phyloP scores from a whole-genome alignment of 2,113 vertebrate genomes.

The Sarotherodon lohbergeri region DNA sequence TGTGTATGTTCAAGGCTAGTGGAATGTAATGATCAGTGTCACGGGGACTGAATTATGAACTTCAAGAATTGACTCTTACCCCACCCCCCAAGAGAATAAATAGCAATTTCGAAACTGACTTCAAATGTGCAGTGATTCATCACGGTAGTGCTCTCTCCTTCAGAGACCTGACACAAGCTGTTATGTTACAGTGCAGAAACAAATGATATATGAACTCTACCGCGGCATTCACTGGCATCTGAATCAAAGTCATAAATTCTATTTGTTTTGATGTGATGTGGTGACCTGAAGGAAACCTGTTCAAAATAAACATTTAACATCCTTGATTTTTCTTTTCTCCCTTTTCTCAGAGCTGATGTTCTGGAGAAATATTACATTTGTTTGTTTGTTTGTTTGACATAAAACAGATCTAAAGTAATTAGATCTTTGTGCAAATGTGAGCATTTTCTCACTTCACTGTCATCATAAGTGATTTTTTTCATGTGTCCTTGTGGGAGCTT shows the following conservation, averaged over 20 bases:
- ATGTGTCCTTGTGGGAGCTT: background rate
- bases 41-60: background rate
- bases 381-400: background rate
- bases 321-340: background rate
- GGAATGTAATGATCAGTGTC: background rate
- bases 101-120: slow-evolving; percentile 17
- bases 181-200: background rate
- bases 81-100: background rate
- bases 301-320: background rate
- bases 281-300: background rate
- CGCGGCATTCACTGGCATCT: background rate
- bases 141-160: background rate
- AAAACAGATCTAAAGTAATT: background rate
- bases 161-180: background rate
- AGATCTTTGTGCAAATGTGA: background rate
- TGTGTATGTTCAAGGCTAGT: background rate
- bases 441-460: background rate
- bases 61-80: background rate
- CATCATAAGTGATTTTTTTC: background rate
- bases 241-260: background rate
- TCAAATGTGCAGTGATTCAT: slow-evolving; percentile 11
- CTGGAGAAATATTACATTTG: background rate
- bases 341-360: background rate
- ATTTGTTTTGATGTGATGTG: background rate
- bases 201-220: background rate